phyloP scores from a whole-genome alignment of 2,113 vertebrate genomes.

The Rhinoderma darwinii region DNA sequence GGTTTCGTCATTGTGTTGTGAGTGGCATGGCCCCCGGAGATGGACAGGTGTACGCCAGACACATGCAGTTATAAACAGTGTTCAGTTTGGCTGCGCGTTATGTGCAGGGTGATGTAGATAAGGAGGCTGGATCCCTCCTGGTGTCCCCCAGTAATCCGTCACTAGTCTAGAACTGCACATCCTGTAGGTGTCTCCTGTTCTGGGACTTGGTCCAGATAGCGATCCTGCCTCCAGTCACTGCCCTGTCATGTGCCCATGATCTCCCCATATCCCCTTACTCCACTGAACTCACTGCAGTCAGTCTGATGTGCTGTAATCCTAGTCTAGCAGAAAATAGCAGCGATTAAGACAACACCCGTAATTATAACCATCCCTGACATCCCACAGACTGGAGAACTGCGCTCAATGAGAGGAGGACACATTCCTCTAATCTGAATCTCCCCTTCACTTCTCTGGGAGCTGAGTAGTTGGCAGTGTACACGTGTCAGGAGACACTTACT shows the following conservation, averaged over 20 bases:
- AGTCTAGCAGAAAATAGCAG: background rate
- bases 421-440: background rate
- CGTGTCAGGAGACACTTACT: conserved; percentile 23
- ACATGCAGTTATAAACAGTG: background rate
- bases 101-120: background rate
- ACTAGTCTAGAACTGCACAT: conserved; percentile 63
- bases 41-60: conserved; percentile 28
- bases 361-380: background rate
- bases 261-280: background rate
- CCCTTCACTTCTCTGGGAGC: background rate
- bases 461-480: conserved; percentile 37
- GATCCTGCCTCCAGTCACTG: background rate
- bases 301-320: conserved; percentile 14
- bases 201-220: background rate
- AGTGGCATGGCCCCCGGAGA: background rate
- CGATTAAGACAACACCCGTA: background rate
- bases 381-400: background rate
- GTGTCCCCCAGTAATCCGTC: conserved; percentile 68
- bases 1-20: conserved; percentile 4
- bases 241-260: background rate
- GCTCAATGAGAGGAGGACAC: background rate
- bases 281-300: conserved; percentile 8
- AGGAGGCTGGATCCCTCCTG: background rate
- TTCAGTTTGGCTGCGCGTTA: conserved; percentile 19
- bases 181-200: conserved; percentile 75